Evolutionary conservation across 2,797 vertebrate species (phyloP).

Genomic region (Enteromius anoplus): DNA sequence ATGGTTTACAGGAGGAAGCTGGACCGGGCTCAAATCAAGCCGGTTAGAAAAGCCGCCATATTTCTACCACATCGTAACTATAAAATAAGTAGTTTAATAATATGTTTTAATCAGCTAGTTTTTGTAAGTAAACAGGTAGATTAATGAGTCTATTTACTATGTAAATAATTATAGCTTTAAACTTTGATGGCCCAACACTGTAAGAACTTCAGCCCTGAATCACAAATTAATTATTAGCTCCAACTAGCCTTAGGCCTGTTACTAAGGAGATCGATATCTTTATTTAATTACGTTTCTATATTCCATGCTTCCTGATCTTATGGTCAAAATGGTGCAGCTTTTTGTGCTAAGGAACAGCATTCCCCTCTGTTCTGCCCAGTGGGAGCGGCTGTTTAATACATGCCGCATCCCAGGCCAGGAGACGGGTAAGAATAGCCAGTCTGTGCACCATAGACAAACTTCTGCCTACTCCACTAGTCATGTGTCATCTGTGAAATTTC

Average conservation of each 20-base stretch:
- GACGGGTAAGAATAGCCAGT: slow-evolving; percentile 84
- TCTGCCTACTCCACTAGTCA: background rate
- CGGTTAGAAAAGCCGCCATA: slow-evolving; percentile 72
- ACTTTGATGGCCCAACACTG: background rate
- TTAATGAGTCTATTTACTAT: background rate
- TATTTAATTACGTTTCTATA: slow-evolving; percentile 63
- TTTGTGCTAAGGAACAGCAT: slow-evolving; percentile 84
- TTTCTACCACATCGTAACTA: slow-evolving; percentile 11
- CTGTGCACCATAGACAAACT: background rate
- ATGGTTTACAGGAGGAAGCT: slow-evolving; percentile 92
- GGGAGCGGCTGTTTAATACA: slow-evolving; percentile 97
- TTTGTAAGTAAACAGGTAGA: background rate
- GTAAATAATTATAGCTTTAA: background rate
- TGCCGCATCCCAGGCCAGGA: slow-evolving; percentile 90
- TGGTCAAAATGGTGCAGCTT: slow-evolving; percentile 49
- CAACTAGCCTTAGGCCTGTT: background rate
- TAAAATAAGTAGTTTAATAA: background rate
- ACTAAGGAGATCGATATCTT: background rate
- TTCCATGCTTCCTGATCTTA: slow-evolving; percentile 71
- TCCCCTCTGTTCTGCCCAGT: slow-evolving; percentile 97
- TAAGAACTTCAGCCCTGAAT: background rate
- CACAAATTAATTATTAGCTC: background rate
- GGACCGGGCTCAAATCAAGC: slow-evolving; percentile 93
- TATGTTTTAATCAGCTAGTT: background rate
- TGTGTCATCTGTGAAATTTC: slow-evolving; percentile 30